Evolutionary conservation across 2,888 invertebrate genomes (phyloP).

Genomic region (Exocentrus adspersus): DNA sequence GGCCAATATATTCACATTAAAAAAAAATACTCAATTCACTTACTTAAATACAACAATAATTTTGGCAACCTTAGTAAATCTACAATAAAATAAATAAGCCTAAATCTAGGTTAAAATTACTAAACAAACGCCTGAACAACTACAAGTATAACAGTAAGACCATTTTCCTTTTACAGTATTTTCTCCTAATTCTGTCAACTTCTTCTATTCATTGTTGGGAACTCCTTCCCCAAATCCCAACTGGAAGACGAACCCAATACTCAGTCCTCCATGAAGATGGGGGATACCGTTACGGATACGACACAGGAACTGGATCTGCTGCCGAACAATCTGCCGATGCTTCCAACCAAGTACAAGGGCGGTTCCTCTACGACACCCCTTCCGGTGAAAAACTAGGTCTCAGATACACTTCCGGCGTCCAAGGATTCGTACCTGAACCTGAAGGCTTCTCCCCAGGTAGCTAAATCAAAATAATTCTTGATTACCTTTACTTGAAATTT

Average conservation of each 20-base stretch:
- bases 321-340: conserved; percentile 56
- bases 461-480: no score
- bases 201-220: conserved; percentile 50
- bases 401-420: conserved; percentile 56
- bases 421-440: conserved; percentile 56
- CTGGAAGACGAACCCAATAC: conserved; percentile 52
- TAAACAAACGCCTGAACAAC: no score
- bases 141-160: no score
- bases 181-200: background rate
- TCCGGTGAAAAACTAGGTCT: conserved; percentile 50
- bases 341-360: conserved; percentile 56
- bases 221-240: conserved; percentile 53
- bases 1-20: no score
- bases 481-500: no score
- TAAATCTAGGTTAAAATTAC: no score
- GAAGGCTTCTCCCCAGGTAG: conserved; percentile 26
- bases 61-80: no score
- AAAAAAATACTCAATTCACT: no score
- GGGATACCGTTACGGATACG: conserved; percentile 52
- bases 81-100: no score
- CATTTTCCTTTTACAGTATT: background rate
- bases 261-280: conserved; percentile 61
- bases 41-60: no score
- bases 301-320: conserved; percentile 59
- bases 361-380: conserved; percentile 51